These are phyloP conservation scores for Sisyra terminalis DNA, from an alignment of 2,888 invertebrate genomes.

Conservation along the genomic window DNA sequence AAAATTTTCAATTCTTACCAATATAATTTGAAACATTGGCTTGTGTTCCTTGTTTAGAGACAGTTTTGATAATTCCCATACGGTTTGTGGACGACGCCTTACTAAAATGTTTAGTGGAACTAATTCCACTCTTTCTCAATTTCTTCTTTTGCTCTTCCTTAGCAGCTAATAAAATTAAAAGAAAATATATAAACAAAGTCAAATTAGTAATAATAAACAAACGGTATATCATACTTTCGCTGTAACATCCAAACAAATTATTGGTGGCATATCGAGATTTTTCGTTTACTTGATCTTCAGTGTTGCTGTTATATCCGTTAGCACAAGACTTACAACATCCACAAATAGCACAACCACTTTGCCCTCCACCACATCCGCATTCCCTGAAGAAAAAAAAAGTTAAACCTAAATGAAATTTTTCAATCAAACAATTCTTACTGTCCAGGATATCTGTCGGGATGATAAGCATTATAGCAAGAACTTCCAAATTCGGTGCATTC, in stretches of 20 bases:
- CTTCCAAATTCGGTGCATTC: constrained; percentile 90
- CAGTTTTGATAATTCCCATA: background rate
- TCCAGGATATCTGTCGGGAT: constrained; percentile 69
- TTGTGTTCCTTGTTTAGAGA: constrained; percentile 3
- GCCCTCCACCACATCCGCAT: constrained; percentile 92
- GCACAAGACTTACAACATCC: constrained; percentile 86
- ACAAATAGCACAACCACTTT: constrained; percentile 84
- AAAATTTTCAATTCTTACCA: constrained; percentile 17
- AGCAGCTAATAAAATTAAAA: too few relatives aligned
- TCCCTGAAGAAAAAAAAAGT: constrained; percentile 38
- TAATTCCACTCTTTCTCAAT: constrained; percentile 2
- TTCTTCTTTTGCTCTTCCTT: constrained; percentile 7
- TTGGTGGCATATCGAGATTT: constrained; percentile 6
- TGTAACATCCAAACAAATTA: constrained; percentile 3
- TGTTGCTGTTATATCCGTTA: constrained; percentile 40
- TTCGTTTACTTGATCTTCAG: constrained; percentile 19
- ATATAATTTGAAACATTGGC: constrained; percentile 1
- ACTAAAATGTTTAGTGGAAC: constrained; percentile 4
- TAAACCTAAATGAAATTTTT: background rate
- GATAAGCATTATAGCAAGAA: constrained; percentile 59
- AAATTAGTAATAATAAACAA: constrained; percentile 1
- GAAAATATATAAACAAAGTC: background rate
- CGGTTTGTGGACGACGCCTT: background rate
- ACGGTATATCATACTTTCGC: background rate
- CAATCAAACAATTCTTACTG: constrained; percentile 41